Conservation (phyloP, 2,797 vertebrate species). For the Scolopax rusticola region DNA sequence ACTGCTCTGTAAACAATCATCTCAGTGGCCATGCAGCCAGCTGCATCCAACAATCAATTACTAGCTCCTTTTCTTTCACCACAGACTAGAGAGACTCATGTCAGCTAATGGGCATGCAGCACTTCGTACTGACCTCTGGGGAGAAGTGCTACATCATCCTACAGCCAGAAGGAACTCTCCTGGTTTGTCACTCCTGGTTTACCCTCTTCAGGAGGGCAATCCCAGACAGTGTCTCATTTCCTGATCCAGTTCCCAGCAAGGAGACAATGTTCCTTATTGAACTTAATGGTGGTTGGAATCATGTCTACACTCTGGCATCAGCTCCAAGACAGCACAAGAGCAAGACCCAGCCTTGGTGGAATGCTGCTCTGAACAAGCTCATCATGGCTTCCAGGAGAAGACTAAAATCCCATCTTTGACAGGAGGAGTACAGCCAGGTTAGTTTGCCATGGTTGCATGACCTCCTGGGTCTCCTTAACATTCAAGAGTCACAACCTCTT, state of each 20-base stretch:
- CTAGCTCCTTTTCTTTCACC: neutral
- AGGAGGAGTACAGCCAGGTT: neutral
- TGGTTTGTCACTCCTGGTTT: neutral
- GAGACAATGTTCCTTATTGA: neutral
- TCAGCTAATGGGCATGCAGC: neutral
- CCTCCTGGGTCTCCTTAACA: neutral
- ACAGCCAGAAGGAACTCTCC: neutral
- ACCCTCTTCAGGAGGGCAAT: neutral
- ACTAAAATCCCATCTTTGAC: neutral
- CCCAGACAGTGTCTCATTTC: neutral
- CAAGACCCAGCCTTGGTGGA: neutral
- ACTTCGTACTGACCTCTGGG: neutral
- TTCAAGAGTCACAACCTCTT: neutral
- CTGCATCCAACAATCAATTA: neutral
- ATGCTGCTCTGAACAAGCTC: neutral
- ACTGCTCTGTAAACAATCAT: neutral
- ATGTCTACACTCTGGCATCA: neutral
- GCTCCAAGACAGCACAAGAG: neutral
- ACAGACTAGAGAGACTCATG: neutral
- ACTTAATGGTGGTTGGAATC: neutral
- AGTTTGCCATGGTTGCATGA: neutral
- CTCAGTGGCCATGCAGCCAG: neutral
- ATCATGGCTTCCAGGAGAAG: neutral
- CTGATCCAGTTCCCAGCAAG: neutral
- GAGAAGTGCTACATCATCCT: neutral